These are phyloP conservation scores for Vollenhovia emeryi DNA, from an alignment of 1,140 invertebrate genomes.

Conservation along the genomic window DNA sequence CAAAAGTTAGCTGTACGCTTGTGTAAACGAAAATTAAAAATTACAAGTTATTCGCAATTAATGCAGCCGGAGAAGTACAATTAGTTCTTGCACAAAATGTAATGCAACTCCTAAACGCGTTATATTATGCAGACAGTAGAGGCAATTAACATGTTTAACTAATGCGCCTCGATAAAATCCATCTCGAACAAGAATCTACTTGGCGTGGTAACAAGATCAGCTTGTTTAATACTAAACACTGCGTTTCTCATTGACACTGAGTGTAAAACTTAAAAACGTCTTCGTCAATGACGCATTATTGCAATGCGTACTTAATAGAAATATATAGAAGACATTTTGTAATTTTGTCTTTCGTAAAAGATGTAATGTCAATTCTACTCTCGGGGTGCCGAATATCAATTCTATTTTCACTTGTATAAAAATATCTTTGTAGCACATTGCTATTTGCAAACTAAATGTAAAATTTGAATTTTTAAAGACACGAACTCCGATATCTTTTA, in stretches of 20 bases:
- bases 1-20: conserved; percentile 11
- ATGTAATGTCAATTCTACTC: not conserved
- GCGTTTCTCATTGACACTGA: conserved; percentile 53
- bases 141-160: conserved; percentile 39
- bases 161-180: not conserved
- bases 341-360: not conserved
- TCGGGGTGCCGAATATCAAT: not conserved
- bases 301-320: not conserved
- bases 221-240: conserved; percentile 36
- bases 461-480: not conserved
- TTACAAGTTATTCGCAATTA: conserved; percentile 62
- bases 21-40: conserved; percentile 15
- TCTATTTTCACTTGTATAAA: not conserved
- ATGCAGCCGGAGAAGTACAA: conserved; percentile 16
- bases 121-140: conserved; percentile 33
- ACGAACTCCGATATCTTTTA: not conserved
- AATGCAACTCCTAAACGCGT: conserved; percentile 32
- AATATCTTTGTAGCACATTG: not conserved
- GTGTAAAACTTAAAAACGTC: conserved; percentile 65
- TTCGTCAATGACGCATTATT: not conserved
- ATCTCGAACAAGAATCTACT: conserved; percentile 10
- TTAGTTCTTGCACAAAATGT: conserved; percentile 54
- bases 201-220: conserved; percentile 42
- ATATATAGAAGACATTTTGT: not conserved
- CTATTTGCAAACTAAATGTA: not conserved